Percentiles rank a stretch among this genome's conserved stretches.
Evolutionary conservation across 2,113 vertebrate genomes (phyloP).

Genomic region (Dasyornis broadbenti): DNA sequence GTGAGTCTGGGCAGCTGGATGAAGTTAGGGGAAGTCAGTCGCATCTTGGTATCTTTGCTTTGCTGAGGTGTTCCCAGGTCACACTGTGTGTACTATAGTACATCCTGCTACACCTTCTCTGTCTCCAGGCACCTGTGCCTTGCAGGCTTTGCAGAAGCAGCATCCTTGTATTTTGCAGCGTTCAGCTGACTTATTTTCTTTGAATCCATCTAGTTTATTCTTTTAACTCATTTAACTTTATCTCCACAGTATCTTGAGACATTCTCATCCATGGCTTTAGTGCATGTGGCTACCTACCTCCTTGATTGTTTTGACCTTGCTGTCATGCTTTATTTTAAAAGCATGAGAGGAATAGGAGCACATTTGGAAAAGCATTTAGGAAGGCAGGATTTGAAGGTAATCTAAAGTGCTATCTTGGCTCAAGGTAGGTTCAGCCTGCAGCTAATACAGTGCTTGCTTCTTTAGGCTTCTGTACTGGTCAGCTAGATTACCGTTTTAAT

Average conservation of each 20-base stretch:
- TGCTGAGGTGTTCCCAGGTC: neutral
- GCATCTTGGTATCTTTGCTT: neutral
- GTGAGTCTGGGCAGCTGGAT: neutral
- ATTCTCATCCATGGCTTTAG: neutral
- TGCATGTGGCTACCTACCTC: neutral
- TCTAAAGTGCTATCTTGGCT: neutral
- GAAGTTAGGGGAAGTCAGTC: neutral
- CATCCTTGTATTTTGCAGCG: neutral
- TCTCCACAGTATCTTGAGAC: neutral
- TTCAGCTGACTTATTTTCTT: neutral
- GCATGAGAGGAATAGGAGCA: neutral
- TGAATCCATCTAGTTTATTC: neutral
- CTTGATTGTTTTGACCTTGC: neutral
- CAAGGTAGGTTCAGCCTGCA: neutral
- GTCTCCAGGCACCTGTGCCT: neutral
- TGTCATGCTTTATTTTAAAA: neutral
- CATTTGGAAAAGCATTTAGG: neutral
- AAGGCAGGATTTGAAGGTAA: neutral
- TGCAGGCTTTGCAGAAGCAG: neutral
- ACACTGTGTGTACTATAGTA: fast-evolving
- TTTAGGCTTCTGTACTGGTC: neutral
- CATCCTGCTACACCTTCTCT: neutral
- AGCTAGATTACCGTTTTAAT: neutral
- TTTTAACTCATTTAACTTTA: neutral
- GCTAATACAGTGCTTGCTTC: neutral